A percentile compares a stretch with the other conserved stretches of the same genome.
Conservation (phyloP, 2,113 vertebrate species). For the Ornithorhynchus anatinus region DNA sequence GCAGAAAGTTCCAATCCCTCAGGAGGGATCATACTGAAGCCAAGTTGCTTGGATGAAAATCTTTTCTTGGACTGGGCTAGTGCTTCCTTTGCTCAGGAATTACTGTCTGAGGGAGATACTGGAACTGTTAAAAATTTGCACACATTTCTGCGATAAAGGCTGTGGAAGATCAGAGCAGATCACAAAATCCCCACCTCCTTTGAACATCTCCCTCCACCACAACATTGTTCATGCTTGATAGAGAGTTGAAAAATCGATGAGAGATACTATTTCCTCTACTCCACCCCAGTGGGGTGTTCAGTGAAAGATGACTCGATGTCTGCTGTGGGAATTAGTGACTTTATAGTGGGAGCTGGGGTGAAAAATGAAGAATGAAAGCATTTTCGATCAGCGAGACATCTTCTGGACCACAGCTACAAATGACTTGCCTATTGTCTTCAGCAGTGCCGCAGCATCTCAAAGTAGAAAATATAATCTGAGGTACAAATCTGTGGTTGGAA, state of each 20-base stretch:
- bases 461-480: not conserved
- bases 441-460: not conserved
- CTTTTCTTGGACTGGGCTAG: not conserved
- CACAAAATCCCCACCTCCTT: not conserved
- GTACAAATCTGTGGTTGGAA: not conserved
- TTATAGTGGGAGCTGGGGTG: not conserved
- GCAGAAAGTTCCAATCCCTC: no score
- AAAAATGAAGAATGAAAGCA: no score
- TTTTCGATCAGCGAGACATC: not conserved
- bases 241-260: not conserved
- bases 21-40: no score
- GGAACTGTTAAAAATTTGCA: not conserved
- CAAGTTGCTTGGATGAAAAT: not conserved
- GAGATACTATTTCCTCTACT: not conserved
- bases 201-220: constrained; percentile 30
- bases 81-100: not conserved
- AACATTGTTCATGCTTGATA: constrained; percentile 2
- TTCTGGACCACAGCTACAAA: fast-evolving
- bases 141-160: not conserved
- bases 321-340: fast-evolving
- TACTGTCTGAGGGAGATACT: not conserved
- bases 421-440: not conserved
- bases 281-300: not conserved
- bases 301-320: not conserved
- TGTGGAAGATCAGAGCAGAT: constrained; percentile 9